Evolutionary conservation across 2,113 vertebrate species (phyloP).

Genomic region (Oryzias melastigma): DNA sequence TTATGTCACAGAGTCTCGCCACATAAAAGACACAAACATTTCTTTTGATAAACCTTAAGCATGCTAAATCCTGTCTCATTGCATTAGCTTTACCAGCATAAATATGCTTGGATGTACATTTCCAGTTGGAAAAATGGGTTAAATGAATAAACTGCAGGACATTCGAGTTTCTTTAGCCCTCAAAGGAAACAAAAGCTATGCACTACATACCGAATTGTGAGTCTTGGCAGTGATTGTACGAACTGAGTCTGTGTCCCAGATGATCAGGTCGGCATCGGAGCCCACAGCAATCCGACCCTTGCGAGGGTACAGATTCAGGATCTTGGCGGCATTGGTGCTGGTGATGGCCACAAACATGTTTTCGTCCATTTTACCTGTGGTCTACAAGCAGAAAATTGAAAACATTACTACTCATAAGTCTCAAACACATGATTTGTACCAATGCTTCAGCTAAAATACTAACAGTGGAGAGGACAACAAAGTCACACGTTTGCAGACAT

Average conservation of each 20-base stretch:
- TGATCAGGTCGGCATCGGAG: conserved; percentile 93
- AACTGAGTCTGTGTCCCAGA: conserved; percentile 94
- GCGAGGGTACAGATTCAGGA: conserved; percentile 96
- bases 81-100: too few species aligned
- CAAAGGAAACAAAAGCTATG: too few species aligned
- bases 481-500: too few species aligned
- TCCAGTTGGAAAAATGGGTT: not conserved
- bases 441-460: too few species aligned
- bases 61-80: too few species aligned
- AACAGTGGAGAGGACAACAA: too few species aligned
- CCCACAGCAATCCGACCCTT: conserved; percentile 95
- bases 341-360: conserved; percentile 98
- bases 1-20: conserved; percentile 6
- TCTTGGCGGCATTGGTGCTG: conserved; percentile 97
- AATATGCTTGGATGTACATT: too few species aligned
- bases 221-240: conserved; percentile 94
- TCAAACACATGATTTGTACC: not conserved
- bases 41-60: too few species aligned
- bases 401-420: not conserved
- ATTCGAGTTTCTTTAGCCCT: not conserved
- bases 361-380: conserved; percentile 98
- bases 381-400: conserved; percentile 66
- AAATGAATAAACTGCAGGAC: not conserved
- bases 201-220: conserved; percentile 87
- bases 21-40: too few species aligned